Evolutionary conservation across 1,140 invertebrate species (phyloP), one percentile per base, ranked within the genome.

Genomic region (Solen grandis): DNA sequence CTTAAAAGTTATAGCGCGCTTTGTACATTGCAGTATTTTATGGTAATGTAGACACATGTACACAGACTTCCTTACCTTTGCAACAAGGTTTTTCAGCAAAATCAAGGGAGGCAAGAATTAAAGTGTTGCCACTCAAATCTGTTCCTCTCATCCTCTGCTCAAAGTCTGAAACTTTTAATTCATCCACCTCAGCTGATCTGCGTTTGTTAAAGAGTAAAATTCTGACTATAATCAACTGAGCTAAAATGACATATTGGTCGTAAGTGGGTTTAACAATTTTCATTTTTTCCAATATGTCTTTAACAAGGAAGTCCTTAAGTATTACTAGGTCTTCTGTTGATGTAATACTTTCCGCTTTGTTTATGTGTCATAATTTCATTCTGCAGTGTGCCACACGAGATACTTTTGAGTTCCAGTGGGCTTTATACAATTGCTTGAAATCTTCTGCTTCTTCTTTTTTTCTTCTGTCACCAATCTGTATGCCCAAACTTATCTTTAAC

Each of bases 401-500:
- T 1, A 68, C 63, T 22, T 68, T 14, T 5, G 36, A 41, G 27
- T 46, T 50, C 63, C 63, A 68, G 29, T 46, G 22, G 1, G 63
- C 63, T n/a, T 14, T 29, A 68, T 16, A 50, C n/a, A 36, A 1
- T 27, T 68, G n/a, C 8, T 2, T 1, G 22, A 68, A 68, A 5
- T 46, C 36, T 27, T 68, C 29, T 41, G 63, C 63, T 46, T 74
- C 68, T 19, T 65, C 3, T 38, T 31, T 63, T 25, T 22, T 52
- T 38, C 1, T 38, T 16, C 25, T 25, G 19, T 57, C 41, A 19
- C 38, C 25, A 25, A 19, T 55, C 16, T 63, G 16, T 41, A 74
- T 5, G 25, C 5, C 38, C 14, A 74, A 2, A 63, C 79, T 81
- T 29, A 22, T 35, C 55, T 81, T 81, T 4, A 81, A 33, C 1